A percentile compares a stretch with the other conserved stretches of the same genome.
These are phyloP conservation scores for Tachysurus vachellii DNA, from an alignment of 2,113 vertebrate species.

Conservation along the genomic window DNA sequence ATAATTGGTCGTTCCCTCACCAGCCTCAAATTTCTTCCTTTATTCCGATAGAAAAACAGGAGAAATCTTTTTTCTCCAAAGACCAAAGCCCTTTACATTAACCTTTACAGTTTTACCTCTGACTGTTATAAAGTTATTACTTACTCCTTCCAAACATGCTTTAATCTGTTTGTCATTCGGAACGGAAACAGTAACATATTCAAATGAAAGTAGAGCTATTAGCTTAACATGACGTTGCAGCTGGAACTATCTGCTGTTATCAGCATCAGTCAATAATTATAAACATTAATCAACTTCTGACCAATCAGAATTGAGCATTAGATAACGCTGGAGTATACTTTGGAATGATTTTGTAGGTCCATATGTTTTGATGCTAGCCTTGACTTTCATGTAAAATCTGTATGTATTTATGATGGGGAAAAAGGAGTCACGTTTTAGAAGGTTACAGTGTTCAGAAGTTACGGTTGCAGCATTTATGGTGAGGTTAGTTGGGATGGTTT, in stretches of 20 bases:
- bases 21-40: too few species aligned
- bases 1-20: too few species aligned
- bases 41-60: too few species aligned
- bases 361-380: background rate
- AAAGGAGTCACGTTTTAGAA: background rate
- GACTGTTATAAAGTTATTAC: background rate
- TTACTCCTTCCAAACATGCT: background rate
- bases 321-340: background rate
- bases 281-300: background rate
- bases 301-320: background rate
- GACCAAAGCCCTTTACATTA: too few species aligned
- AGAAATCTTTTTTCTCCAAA: too few species aligned
- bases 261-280: background rate
- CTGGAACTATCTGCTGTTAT: background rate
- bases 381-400: background rate
- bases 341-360: too few species aligned
- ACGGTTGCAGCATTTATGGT: too few species aligned
- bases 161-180: too few species aligned
- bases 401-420: background rate
- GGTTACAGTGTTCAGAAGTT: too few species aligned
- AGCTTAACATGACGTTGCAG: background rate
- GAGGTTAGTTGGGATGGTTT: background rate
- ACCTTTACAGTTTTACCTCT: too few species aligned
- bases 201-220: background rate
- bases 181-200: background rate